A percentile compares a stretch with the other conserved stretches of the same genome.
Evolutionary conservation across 2,797 vertebrate species (phyloP).

Genomic region (Pseudocheirus occidentalis): DNA sequence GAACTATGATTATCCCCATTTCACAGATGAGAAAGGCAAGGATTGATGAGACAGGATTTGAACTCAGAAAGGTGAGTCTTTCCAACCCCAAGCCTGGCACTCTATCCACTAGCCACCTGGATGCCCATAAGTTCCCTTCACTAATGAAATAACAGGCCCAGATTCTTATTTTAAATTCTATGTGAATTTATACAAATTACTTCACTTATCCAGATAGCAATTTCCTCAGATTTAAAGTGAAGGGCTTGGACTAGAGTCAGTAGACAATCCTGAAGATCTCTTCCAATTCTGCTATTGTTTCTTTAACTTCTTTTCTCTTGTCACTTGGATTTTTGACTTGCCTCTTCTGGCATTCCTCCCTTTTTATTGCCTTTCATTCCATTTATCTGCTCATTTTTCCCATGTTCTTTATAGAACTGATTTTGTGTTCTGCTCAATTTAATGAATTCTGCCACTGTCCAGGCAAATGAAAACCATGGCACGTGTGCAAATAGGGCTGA

Average conservation of each 20-base stretch:
- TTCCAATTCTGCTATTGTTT: neutral
- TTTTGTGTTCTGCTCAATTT: conserved; percentile 5
- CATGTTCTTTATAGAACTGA: neutral
- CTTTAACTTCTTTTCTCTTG: neutral
- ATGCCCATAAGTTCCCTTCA: neutral
- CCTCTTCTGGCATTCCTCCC: neutral
- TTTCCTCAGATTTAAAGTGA: neutral
- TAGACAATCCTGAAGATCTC: neutral
- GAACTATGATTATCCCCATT: neutral
- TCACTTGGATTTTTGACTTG: neutral
- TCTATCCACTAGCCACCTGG: neutral
- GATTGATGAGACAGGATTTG: neutral
- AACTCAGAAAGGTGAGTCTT: neutral
- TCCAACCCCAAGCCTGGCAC: neutral
- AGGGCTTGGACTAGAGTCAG: neutral
- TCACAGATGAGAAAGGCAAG: neutral
- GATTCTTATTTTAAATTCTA: neutral
- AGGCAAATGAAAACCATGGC: conserved; percentile 23
- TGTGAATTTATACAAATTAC: neutral
- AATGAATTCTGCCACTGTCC: neutral
- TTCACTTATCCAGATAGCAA: neutral
- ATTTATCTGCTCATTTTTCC: neutral
- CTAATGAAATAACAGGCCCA: neutral
- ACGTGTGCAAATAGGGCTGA: neutral
- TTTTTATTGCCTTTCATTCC: neutral